Evolutionary conservation across 1,140 invertebrate genomes (phyloP).

Genomic region (Tenebrio molitor): DNA sequence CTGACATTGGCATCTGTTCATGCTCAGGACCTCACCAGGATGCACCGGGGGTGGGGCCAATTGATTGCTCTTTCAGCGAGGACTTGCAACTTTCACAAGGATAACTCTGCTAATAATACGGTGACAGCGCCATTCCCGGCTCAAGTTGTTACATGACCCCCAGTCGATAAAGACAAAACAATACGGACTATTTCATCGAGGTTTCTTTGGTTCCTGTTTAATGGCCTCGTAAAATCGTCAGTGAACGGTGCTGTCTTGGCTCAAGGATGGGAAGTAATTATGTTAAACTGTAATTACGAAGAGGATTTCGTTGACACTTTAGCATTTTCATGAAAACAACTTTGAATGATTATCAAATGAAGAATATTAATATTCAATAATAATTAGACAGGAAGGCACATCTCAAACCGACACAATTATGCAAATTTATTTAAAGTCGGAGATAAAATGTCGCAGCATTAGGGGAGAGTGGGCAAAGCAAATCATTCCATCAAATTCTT

Average conservation of each 20-base stretch:
- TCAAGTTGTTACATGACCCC: too few relatives aligned
- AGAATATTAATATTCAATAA: constrained; percentile 38
- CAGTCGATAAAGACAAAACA: too few relatives aligned
- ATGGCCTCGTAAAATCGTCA: too few relatives aligned
- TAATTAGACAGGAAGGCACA: not conserved
- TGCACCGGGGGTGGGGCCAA: not conserved
- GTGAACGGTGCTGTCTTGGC: too few relatives aligned
- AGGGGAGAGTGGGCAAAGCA: not conserved
- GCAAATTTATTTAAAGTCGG: constrained; percentile 27
- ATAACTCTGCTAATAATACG: too few relatives aligned
- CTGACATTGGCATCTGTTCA: constrained; percentile 22
- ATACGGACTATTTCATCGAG: too few relatives aligned
- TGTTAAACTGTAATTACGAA: constrained; percentile 20
- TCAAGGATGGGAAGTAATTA: constrained; percentile 19
- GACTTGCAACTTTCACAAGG: too few relatives aligned
- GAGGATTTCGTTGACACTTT: constrained; percentile 16
- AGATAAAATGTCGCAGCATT: not conserved
- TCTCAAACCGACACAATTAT: constrained; percentile 15
- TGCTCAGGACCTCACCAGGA: constrained; percentile 13
- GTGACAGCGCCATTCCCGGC: too few relatives aligned
- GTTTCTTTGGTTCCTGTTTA: too few relatives aligned
- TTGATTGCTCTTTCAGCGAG: not conserved
- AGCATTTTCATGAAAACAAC: constrained; percentile 2
- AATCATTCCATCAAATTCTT: not conserved
- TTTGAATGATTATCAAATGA: constrained; percentile 27